Evolutionary conservation across 2,113 vertebrate species (phyloP), one percentile per base, ranked within the genome.

Genomic region (Petrocephalus microphthalmus): DNA sequence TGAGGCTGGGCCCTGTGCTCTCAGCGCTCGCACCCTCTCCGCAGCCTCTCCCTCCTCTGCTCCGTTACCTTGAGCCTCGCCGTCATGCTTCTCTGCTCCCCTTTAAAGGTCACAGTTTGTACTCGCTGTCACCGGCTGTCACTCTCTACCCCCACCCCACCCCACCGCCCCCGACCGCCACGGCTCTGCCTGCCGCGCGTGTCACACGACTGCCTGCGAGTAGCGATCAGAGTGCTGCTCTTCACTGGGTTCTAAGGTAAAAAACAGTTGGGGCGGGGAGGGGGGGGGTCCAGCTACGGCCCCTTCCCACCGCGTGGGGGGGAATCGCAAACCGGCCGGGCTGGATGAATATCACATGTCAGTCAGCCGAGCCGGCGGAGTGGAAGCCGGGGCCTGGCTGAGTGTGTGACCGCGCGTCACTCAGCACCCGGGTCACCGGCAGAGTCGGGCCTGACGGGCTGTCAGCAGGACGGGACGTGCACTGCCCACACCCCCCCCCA

Each of bases 81-180:
- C 92, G 94, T 96, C 95, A 95, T 94, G 95, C 93, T 93, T 92
- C 93, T 94, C 92, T 94, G 94, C 94, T 94, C 90, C 84, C n/a
- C 92, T 93, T 88, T 91, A 95, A 96, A 96, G 95, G 95, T 96
- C 95, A 94, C 91, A 91, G 92, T 93, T 91, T 94, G 94, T 95
- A 95, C 93, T 93, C 93, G 94, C 93, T 95, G 94, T 96, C 95
- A 95, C 95, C 94, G 94, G 92, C 94, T 94, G 94, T 95, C 95
- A 95, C 93, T 95, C 94, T 92, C 84, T 85, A 88, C 11, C 85
- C 91, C 88, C 92, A 92, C 89, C 89, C 89, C 90, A 91, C 87
- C 83, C 5, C 51, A 11, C 88, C 92, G n/a, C 92, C 89, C 89
- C 90, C 90, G 91, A 86, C 81, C 10, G 37, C 11, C 57, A 33